These are phyloP conservation scores for Camponotus pennsylvanicus DNA, from an alignment of 1,140 invertebrate species.

Conservation along the genomic window DNA sequence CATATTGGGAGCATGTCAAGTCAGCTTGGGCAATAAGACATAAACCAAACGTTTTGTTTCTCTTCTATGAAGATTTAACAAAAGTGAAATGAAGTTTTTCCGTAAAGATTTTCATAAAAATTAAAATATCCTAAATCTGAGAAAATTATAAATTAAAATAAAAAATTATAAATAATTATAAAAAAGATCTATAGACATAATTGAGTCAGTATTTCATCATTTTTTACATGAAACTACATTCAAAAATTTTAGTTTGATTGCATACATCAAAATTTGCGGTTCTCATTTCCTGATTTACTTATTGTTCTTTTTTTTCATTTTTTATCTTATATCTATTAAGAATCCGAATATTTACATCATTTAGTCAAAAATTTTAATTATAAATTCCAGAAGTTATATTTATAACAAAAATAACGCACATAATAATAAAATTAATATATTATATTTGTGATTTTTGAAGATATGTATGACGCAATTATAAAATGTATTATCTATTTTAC, in stretches of 20 bases:
- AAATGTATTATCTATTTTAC: not conserved
- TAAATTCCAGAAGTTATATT: not conserved
- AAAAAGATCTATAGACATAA: not conserved
- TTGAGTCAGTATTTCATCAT: not conserved
- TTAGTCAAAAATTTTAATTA: not conserved
- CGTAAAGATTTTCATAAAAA: not conserved
- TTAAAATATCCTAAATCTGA: not conserved
- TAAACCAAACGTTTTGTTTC: slow-evolving; percentile 87
- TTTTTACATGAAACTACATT: not conserved
- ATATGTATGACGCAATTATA: not conserved
- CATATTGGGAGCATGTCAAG: slow-evolving; percentile 88
- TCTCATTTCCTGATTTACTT: no score
- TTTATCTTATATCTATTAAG: not conserved
- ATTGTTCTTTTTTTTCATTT: no score
- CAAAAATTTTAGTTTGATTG: not conserved
- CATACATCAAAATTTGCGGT: no score
- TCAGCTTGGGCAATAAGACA: slow-evolving; percentile 87
- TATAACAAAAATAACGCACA: not conserved
- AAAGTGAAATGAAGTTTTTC: slow-evolving; percentile 72
- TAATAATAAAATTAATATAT: not conserved
- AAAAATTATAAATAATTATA: no score
- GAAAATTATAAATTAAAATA: not conserved
- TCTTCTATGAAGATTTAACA: slow-evolving; percentile 90
- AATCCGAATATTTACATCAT: not conserved
- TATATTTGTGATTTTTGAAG: not conserved